These are phyloP conservation scores for Sepioteuthis lessoniana DNA, from an alignment of 2,888 invertebrate genomes.

Conservation along the genomic window DNA sequence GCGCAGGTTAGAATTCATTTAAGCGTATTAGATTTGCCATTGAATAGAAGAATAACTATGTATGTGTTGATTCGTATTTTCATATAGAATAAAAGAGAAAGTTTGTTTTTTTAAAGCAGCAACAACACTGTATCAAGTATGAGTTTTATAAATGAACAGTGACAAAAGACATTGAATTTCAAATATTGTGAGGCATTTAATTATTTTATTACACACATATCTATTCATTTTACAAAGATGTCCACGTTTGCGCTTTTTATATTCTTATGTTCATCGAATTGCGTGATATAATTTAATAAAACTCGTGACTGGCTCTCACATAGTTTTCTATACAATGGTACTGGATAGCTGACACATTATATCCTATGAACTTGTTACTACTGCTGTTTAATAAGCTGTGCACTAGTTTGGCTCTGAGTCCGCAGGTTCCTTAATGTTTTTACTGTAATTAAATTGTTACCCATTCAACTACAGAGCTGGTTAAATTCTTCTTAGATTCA, in stretches of 20 bases:
- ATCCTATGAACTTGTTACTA: too few species aligned
- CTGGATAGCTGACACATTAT: neutral
- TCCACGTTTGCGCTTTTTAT: neutral
- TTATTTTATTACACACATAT: neutral
- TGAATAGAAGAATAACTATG: neutral
- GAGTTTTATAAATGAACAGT: neutral
- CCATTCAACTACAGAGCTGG: too few species aligned
- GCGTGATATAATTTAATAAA: slow-evolving; percentile 8
- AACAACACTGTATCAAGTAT: neutral
- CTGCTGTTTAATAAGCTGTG: too few species aligned
- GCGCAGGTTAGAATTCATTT: neutral
- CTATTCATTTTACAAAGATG: too few species aligned
- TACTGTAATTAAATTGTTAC: too few species aligned
- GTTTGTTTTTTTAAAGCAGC: neutral
- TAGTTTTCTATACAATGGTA: neutral
- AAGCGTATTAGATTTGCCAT: neutral
- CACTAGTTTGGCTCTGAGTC: too few species aligned
- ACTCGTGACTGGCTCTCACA: neutral
- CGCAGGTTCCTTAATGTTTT: too few species aligned
- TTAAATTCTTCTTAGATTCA: too few species aligned
- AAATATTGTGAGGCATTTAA: neutral
- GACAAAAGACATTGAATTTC: neutral
- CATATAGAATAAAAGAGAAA: neutral
- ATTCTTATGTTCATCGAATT: neutral
- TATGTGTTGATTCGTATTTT: neutral